phyloP scores from a whole-genome alignment of 2,113 vertebrate species.

The Otis tarda region DNA sequence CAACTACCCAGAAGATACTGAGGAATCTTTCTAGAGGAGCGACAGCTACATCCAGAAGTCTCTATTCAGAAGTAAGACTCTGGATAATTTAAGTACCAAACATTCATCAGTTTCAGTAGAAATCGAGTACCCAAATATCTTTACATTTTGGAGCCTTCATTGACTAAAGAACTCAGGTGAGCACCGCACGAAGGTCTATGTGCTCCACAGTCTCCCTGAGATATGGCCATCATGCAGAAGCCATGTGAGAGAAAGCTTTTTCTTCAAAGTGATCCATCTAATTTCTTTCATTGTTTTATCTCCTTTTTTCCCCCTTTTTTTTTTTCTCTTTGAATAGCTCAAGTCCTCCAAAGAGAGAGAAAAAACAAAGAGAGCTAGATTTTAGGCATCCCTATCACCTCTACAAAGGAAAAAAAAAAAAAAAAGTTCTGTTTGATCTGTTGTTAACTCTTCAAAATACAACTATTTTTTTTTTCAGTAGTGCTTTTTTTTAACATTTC shows the following conservation, averaged over 20 bases:
- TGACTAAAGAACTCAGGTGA: background rate
- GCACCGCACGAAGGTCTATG: background rate
- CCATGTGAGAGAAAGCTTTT: background rate
- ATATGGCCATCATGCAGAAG: background rate
- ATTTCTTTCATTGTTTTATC: background rate
- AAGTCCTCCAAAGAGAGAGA: background rate
- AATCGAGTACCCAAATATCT: background rate
- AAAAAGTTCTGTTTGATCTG: background rate
- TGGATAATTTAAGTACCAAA: background rate
- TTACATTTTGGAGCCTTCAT: background rate
- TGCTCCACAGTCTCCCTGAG: background rate
- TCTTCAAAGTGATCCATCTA: background rate
- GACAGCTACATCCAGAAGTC: background rate
- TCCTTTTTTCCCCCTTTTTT: background rate
- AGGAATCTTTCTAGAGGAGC: background rate
- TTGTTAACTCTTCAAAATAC: background rate
- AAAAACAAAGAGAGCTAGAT: background rate
- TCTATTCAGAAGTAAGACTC: background rate
- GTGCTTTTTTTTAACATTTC: background rate
- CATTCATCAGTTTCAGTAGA: background rate
- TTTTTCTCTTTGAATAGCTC: background rate
- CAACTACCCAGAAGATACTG: background rate
- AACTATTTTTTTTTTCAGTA: background rate
- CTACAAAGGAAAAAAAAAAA: background rate
- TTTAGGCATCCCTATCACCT: background rate